phyloP scores from a whole-genome alignment of 2,888 invertebrate species.

The Achlya flavicornis region DNA sequence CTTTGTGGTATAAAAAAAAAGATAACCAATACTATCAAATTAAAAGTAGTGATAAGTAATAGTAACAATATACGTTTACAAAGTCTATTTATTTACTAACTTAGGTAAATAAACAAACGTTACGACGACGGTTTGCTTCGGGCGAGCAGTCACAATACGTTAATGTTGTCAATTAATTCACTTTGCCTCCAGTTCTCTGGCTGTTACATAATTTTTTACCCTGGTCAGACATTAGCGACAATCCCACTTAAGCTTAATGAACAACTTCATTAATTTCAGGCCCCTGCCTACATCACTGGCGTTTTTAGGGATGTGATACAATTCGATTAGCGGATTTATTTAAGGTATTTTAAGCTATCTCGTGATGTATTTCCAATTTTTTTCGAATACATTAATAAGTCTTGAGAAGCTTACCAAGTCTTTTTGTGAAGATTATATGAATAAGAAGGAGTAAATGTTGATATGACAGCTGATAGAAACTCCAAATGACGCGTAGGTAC shows the following conservation, averaged over 20 bases:
- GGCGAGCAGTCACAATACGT: slow-evolving; percentile 20
- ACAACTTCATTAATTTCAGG: slow-evolving; percentile 75
- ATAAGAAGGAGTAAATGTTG: no score
- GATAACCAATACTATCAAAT: no score
- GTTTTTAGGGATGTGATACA: slow-evolving; percentile 16
- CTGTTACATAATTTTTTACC: slow-evolving; percentile 51
- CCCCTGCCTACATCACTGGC: slow-evolving; percentile 44
- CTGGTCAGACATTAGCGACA: slow-evolving; percentile 63
- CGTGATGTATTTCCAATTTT: no score
- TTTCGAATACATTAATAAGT: no score
- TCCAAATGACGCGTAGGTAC: no score
- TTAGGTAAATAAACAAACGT: background rate
- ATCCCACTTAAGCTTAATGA: slow-evolving; percentile 76
- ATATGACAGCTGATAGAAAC: no score
- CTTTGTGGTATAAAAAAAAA: no score
- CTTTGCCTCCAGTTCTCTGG: slow-evolving; percentile 19
- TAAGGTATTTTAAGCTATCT: no score
- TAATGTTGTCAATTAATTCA: slow-evolving; percentile 32
- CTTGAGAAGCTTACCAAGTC: no score
- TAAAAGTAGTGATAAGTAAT: no score
- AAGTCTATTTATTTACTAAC: background rate
- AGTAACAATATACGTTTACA: no score
- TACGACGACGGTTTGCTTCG: slow-evolving; percentile 14
- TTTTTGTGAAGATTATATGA: no score
- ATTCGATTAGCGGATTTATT: slow-evolving; percentile 5